phyloP scores from a whole-genome alignment of 2,888 invertebrate genomes.

The Lasioglossum calceatum region DNA sequence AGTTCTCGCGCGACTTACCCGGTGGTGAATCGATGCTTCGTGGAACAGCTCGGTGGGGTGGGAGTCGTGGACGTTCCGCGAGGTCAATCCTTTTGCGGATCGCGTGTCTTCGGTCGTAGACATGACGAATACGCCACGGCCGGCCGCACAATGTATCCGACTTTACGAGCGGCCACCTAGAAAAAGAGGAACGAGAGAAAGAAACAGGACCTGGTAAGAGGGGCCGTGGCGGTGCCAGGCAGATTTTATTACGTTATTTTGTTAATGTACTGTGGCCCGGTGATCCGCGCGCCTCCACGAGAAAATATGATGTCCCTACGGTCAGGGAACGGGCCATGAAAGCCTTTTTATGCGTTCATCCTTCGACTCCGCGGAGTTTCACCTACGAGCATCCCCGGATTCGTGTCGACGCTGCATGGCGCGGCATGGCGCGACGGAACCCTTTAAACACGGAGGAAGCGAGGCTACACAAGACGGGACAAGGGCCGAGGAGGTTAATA shows the following conservation, averaged over 20 bases:
- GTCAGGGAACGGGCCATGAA: constrained; percentile 74
- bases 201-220: constrained; percentile 19
- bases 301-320: constrained; percentile 72
- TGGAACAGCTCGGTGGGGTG: constrained; percentile 13
- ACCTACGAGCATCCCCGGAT: constrained; percentile 33
- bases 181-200: constrained; percentile 51
- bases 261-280: constrained; percentile 79
- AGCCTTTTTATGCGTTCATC: constrained; percentile 75
- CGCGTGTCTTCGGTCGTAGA: constrained; percentile 70
- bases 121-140: constrained; percentile 76
- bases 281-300: constrained; percentile 60
- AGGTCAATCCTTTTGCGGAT: constrained; percentile 78
- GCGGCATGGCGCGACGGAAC: background rate
- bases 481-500: constrained; percentile 75
- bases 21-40: constrained; percentile 38
- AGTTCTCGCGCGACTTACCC: constrained; percentile 33
- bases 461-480: no score
- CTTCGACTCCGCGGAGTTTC: constrained; percentile 55
- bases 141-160: constrained; percentile 77
- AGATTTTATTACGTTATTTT: constrained; percentile 83
- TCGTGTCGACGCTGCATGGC: background rate
- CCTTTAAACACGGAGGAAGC: constrained; percentile 3
- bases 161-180: constrained; percentile 78
- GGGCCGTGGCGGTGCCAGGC: constrained; percentile 46
- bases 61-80: constrained; percentile 61